A percentile compares a stretch with the other conserved stretches of the same genome.
phyloP scores from a whole-genome alignment of 2,797 vertebrate genomes.

The Phrynocephalus forsythii region DNA sequence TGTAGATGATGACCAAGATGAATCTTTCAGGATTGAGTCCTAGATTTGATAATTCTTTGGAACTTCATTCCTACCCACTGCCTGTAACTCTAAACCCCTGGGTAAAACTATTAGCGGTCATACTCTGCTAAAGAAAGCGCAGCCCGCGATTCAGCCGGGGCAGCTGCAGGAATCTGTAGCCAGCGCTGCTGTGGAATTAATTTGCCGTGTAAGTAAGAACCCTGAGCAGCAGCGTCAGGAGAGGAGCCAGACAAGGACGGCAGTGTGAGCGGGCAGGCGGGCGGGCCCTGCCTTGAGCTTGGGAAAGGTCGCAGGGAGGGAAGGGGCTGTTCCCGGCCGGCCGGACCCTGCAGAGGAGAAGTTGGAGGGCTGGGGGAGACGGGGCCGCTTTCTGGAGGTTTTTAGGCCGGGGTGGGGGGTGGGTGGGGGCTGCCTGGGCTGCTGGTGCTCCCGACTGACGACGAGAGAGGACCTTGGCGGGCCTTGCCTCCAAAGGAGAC shows the following conservation, averaged over 20 bases:
- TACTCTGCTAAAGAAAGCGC: conserved; percentile 83
- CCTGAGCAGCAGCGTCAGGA: conserved; percentile 75
- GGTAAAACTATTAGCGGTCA: conserved; percentile 95
- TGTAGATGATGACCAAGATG: conserved; percentile 75
- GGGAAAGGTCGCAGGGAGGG: conserved; percentile 73
- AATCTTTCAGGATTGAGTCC: conserved; percentile 81
- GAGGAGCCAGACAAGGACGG: conserved; percentile 77
- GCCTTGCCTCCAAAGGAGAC: no score
- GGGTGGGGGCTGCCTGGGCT: conserved; percentile 69
- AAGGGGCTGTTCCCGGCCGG: conserved; percentile 74
- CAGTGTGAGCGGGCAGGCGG: conserved; percentile 62
- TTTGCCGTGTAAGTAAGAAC: conserved; percentile 72
- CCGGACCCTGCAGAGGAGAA: conserved; percentile 67
- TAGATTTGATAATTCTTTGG: conserved; percentile 83
- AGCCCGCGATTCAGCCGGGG: conserved; percentile 81
- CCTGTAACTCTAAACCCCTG: conserved; percentile 94
- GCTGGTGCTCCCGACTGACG: conserved; percentile 71
- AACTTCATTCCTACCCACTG: conserved; percentile 90
- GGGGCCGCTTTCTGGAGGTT: conserved; percentile 75
- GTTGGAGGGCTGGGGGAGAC: conserved; percentile 77
- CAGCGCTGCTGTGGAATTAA: conserved; percentile 75
- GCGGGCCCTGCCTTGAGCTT: conserved; percentile 69
- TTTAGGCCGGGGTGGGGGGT: conserved; percentile 51
- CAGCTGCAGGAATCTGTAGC: conserved; percentile 77
- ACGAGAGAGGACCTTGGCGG: no score